Evolutionary conservation across 1,140 invertebrate genomes (phyloP).

Genomic region (Liolophura sinensis): DNA sequence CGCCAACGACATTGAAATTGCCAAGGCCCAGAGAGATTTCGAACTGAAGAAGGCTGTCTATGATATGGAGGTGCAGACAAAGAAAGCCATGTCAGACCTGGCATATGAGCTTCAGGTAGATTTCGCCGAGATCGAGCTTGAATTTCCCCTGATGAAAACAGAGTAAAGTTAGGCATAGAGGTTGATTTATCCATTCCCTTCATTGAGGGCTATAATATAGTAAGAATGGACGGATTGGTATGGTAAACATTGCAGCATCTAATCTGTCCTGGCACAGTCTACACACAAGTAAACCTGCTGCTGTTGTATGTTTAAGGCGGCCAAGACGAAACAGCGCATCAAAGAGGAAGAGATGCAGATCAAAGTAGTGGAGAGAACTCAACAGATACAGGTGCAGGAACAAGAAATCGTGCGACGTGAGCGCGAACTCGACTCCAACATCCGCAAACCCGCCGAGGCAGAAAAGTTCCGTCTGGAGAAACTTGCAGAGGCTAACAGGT

Average conservation of each 20-base stretch:
- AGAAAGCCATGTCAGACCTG: slow-evolving; percentile 93
- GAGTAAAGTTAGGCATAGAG: too few relatives aligned
- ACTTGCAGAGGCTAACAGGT: slow-evolving; percentile 84
- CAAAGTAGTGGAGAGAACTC: slow-evolving; percentile 87
- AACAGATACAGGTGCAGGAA: slow-evolving; percentile 74
- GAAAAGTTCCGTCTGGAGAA: slow-evolving; percentile 93
- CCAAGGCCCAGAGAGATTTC: slow-evolving; percentile 94
- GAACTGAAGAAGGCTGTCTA: slow-evolving; percentile 96
- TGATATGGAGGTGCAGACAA: slow-evolving; percentile 95
- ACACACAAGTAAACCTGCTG: background rate
- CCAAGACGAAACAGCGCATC: slow-evolving; percentile 93
- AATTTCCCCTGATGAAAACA: too few relatives aligned
- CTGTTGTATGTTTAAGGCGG: slow-evolving; percentile 70
- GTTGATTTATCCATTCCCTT: too few relatives aligned
- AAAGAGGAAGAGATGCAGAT: slow-evolving; percentile 98
- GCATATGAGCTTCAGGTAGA: slow-evolving; percentile 77
- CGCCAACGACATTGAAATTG: slow-evolving; percentile 94
- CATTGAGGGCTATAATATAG: too few relatives aligned
- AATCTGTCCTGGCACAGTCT: background rate
- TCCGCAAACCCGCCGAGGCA: slow-evolving; percentile 89
- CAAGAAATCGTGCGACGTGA: slow-evolving; percentile 57
- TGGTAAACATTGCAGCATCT: too few relatives aligned
- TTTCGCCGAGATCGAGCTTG: background rate
- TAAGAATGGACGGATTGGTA: too few relatives aligned
- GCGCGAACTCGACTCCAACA: slow-evolving; percentile 83